Evolutionary conservation across 1,140 invertebrate species (phyloP), one percentile per base, ranked within the genome.

Genomic region (Lamellibrachia luymesi): DNA sequence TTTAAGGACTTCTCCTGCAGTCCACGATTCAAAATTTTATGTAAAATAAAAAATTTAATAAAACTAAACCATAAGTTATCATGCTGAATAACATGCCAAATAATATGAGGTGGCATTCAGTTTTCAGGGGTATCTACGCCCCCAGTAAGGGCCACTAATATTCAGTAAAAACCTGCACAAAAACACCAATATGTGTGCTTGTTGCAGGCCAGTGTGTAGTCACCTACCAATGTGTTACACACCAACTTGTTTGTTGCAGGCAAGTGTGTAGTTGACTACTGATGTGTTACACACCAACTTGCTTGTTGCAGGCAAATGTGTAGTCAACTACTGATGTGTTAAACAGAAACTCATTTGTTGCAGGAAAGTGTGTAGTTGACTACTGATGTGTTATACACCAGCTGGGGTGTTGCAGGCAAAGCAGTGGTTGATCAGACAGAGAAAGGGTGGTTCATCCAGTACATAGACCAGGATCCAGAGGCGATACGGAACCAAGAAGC

Each of bases 401-500:
- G 17, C 64, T 4, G 13, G 17, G 13, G 64, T 80, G 64, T 80
- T 80, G 64, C 64, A 80, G 64, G 64, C 64, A 80, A 80, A 98
- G 64, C 64, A 95, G 97, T 98, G 17, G 99, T 99, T 0, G 99
- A 99, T 96, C 98, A 99, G 96, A 99, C 98, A 0, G 99, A 99
- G 96, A 99, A 99, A 96, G 99, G 99, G 52, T 99, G 99, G 99
- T 99, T 98, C 96, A 97, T 99, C 2, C 97, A 98, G 0, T 99
- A 99, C 95, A 98, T 99, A 93, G 99, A 99, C 95, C 97, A 99
- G 94, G 98, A 99, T 96, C 98, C 99, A 0, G 98, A 99, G 95
- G 98, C 98, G 0, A 97, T 99, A 92, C 97, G 97, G n/a, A 96
- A 97, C 2, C 97, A 98, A 95, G 98, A 98, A 94, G 96, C 97